These are phyloP conservation scores for Chroicocephalus ridibundus DNA, from an alignment of 2,113 vertebrate species.

Conservation along the genomic window DNA sequence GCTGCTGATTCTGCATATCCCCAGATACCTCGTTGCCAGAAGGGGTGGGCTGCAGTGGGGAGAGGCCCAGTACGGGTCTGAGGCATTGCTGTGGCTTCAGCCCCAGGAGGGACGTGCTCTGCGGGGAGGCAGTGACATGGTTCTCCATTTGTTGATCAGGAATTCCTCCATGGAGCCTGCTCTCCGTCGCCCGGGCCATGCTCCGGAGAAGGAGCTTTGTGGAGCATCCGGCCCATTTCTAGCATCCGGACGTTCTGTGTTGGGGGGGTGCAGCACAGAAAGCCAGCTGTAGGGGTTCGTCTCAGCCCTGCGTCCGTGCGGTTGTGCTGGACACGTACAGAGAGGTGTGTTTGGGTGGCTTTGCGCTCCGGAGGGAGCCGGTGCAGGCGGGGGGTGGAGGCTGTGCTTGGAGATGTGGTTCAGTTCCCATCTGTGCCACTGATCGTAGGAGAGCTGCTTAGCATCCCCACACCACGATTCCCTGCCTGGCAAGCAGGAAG, in stretches of 20 bases:
- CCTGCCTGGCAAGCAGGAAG: neutral
- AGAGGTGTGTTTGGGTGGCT: neutral
- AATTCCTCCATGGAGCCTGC: neutral
- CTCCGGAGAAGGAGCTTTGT: neutral
- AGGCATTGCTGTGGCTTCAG: neutral
- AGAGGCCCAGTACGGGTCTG: fast-evolving
- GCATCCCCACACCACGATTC: neutral
- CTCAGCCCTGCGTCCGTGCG: neutral
- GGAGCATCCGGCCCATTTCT: neutral
- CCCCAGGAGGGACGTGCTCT: neutral
- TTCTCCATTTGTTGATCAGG: neutral
- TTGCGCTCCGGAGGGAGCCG: fast-evolving
- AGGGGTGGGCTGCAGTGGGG: neutral
- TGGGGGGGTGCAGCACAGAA: neutral
- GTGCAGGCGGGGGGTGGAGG: neutral
- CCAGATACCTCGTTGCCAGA: neutral
- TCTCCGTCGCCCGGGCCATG: fast-evolving
- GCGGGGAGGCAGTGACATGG: too few species aligned
- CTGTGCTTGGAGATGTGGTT: neutral
- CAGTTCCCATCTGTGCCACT: neutral
- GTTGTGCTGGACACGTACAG: neutral
- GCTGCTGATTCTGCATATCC: neutral
- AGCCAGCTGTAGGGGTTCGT: neutral
- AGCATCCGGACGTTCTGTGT: fast-evolving
- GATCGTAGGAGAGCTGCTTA: neutral